These are phyloP conservation scores for Sinocyclocheilus anophthalmus DNA, from an alignment of 2,113 vertebrate species.

Conservation along the genomic window DNA sequence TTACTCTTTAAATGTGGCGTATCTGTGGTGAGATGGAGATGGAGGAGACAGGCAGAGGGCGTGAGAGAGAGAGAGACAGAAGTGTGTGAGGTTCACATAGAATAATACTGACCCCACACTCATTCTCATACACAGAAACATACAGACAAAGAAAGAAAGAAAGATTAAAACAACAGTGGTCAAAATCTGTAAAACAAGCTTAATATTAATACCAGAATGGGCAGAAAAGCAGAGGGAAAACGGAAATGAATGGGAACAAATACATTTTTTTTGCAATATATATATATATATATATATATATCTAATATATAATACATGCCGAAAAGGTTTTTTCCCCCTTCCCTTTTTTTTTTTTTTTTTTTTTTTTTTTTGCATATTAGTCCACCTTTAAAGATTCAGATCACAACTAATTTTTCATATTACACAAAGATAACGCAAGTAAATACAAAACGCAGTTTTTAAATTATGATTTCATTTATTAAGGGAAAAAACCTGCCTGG, in stretches of 20 bases:
- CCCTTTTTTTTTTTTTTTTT: too few species aligned
- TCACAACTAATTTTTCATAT: too few species aligned
- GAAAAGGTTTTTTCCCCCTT: too few species aligned
- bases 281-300: too few species aligned
- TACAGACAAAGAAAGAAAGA: neutral
- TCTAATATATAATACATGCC: too few species aligned
- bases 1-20: neutral
- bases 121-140: neutral
- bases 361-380: too few species aligned
- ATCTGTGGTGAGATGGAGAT: neutral
- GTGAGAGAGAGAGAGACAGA: constrained; percentile 4
- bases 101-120: constrained; percentile 23
- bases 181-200: neutral
- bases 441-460: too few species aligned
- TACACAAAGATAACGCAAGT: too few species aligned
- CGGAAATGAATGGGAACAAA: neutral
- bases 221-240: neutral
- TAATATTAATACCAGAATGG: neutral
- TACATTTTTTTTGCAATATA: too few species aligned
- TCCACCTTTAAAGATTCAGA: too few species aligned
- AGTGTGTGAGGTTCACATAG: neutral
- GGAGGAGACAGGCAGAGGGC: neutral
- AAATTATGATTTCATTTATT: too few species aligned
- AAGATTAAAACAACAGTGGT: neutral
- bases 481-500: too few species aligned